Base-by-base conservation (phyloP, 2,113 vertebrate species). In the Promerops cafer region DNA sequence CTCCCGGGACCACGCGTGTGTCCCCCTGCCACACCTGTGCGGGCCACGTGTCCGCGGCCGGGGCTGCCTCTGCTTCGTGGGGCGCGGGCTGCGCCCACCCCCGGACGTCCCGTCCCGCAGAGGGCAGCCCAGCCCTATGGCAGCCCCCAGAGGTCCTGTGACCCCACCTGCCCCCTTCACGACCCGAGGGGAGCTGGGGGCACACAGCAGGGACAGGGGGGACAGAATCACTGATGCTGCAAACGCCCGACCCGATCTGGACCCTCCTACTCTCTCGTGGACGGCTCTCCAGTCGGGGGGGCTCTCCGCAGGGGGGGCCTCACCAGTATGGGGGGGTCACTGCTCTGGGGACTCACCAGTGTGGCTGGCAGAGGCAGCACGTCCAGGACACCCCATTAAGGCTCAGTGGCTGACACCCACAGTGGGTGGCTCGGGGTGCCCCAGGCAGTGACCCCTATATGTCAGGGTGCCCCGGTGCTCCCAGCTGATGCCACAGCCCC, bases 231-330 rank as follows among this genome's bases (percentile, higher is more conserved):
- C 7, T 3, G 26, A 21, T 14, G 33, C 42, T n/a, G 15, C 3
- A 2, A 17, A 4, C 1, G 14, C 35, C 39, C 1, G 13, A 17
- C 1, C 52, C 3, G 13, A 33, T 15, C n/a, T 1, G 2, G 8
- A 21, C 9, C 15, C 31, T 39, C 28, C 71, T 12, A 28, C 50
- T 77, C 31, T 20, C 21, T 21, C 15, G 1, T 9, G 37, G 26
- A 24, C 37, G 16, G 7, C 30, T 42, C 45, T 15, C 17, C 30
- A 5, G 19, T 3, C 1, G 2, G 31, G 21, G 11, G 45, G 7
- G 19, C 11, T 57, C 33, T 14, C 53, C 72, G 14, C 15, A 1
- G 3, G 27, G 22, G 9, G 47, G 5, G 21, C 7, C 9, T 50
- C 33, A 18, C 47, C 74, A 9, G 20, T n/a, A 2, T 20, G 11